Evolutionary conservation across 2,113 vertebrate species (phyloP), one percentile per base, ranked within the genome.

Genomic region (Salminus brasiliensis): DNA sequence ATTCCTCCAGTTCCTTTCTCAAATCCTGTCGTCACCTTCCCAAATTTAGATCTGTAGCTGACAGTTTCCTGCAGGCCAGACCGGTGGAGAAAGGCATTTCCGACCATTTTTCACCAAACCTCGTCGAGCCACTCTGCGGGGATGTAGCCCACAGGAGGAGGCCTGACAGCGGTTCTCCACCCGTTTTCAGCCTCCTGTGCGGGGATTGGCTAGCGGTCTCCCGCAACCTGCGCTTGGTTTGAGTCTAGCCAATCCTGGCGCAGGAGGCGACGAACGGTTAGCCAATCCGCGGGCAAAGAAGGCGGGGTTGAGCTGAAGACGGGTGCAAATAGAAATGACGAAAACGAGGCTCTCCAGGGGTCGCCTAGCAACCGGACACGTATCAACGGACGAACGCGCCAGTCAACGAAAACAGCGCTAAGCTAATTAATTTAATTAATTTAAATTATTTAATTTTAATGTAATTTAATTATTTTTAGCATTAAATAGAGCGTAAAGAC

Each of bases 41-140:
- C 91, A 85, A 91, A 86, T 91, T 85, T 92, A 92, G 91, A 90
- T 89, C 88, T 72, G 67, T 88, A 89, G 87, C 88, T 84, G 78
- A 86, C 78, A 39, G 87, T 85, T 93, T 92, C 92, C 93, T 81
- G 86, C 87, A 91, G 89, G 89, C 88, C 92, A 83, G 52, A 55
- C 85, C 32, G 41, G 34, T 57, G 45, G 69, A 83, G 84, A 86
- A 84, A 89, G 90, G 91, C 85, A 91, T 92, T 93, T 94, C 92
- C 93, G 78, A 59, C 70, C 41, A 83, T 85, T 88, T 89, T 86
- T 79, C 47, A 85, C 81, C 34, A 55, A 34, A 47, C 23, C 47
- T 30, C 59, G 16, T 2, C 4, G 29, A 30, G 29, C 30, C 30
- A 34, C 47, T 3, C 29, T 63, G n/a, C 16, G 16, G 29, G 59